Evolutionary conservation across 2,113 vertebrate genomes (phyloP), one percentile per base, ranked within the genome.

Genomic region (Micronycteris hirsuta): DNA sequence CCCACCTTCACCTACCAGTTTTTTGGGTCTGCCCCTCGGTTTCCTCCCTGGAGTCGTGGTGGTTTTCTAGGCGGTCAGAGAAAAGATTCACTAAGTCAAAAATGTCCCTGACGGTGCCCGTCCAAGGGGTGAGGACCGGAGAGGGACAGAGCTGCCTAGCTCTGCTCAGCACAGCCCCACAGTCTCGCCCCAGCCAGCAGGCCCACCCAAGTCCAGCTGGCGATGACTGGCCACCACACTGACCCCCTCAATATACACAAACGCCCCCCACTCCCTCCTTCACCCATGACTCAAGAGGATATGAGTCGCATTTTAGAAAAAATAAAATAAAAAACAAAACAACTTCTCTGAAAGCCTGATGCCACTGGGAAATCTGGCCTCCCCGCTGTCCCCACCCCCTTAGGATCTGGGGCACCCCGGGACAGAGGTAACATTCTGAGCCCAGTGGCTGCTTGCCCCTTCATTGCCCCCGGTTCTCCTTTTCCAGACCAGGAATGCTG

Each of bases 11-110:
- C 99, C 98, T 98, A 99, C 99, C 98, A 99, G 98, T 98, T 99
- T 99, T 99, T 99, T 99, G 94, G 99, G 99, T 98, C 99, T 98
- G 98, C 99, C 99, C 98, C 99, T 98, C 93, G 99, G 99, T 98
- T 99, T 99, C 65, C 97, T 99, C 86, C 98, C 99, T 97, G 98
- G 98, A 97, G 99, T 96, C 87, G 98, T 98, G 95, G 99, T 96
- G 43, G 98, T 98, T 99, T 99, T 99, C 99, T 99, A 49, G 38
- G 70, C 5, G 89, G 61, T 84, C 24, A 90, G 71, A 97, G 14
- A 78, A 38, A 43, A 47, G 0, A 4, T 3, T 2, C 52, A 47
- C 52, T 89, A 71, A 77, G n/a, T 97, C 26, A 86, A 78, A 67
- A 92, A 31, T 11, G 43, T 58, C 26, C 52, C 33, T 2, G 2